Percentiles rank a stretch among this genome's conserved stretches.
These are phyloP conservation scores for Tribolium freemani DNA, from an alignment of 2,888 invertebrate genomes.

Conservation along the genomic window DNA sequence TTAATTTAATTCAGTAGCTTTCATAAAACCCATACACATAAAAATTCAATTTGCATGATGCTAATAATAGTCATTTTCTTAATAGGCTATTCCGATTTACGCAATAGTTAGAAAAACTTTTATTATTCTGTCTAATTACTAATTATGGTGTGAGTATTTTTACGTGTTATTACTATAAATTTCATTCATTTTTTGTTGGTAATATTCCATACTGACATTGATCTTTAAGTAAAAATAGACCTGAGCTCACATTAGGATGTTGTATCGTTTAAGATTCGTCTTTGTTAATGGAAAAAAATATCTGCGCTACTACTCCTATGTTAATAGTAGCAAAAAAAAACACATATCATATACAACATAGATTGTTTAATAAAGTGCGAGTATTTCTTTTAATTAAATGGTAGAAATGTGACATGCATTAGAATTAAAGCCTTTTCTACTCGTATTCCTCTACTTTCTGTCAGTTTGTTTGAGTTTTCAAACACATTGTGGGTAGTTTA, in stretches of 20 bases:
- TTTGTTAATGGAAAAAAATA: too few relatives aligned
- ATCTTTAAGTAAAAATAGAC: neutral
- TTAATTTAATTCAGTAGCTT: slow-evolving; percentile 4
- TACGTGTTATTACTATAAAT: neutral
- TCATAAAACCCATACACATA: neutral
- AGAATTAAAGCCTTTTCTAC: too few relatives aligned
- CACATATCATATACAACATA: too few relatives aligned
- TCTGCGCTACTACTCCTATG: too few relatives aligned
- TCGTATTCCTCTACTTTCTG: too few relatives aligned
- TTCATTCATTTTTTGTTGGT: neutral
- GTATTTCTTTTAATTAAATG: too few relatives aligned
- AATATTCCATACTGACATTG: neutral
- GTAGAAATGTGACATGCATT: too few relatives aligned
- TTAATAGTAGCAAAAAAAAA: neutral
- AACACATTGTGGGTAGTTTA: too few relatives aligned
- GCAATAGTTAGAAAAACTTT: neutral
- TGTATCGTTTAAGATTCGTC: too few relatives aligned
- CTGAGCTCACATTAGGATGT: neutral
- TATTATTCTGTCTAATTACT: neutral
- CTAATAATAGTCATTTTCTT: slow-evolving; percentile 12
- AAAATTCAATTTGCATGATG: neutral
- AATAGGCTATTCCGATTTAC: slow-evolving; percentile 5
- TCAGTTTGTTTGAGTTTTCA: too few relatives aligned
- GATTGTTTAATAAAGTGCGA: too few relatives aligned
- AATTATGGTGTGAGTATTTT: neutral